A percentile compares a stretch with the other conserved stretches of the same genome.
These are phyloP conservation scores for Acromyrmex charruanus DNA, from an alignment of 1,140 invertebrate genomes.

Conservation along the genomic window DNA sequence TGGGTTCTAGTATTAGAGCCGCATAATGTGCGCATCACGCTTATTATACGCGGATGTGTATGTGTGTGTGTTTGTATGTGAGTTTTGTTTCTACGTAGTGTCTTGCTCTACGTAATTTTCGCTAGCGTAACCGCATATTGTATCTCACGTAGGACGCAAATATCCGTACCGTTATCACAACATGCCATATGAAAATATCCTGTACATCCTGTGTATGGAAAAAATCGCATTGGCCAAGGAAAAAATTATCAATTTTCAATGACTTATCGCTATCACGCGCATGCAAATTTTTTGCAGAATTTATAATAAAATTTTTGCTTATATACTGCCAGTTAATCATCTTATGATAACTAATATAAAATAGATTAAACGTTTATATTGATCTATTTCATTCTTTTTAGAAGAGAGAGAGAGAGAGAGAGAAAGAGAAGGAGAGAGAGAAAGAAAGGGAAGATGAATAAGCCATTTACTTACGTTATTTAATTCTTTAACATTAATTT, in stretches of 20 bases:
- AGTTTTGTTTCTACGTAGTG: background rate
- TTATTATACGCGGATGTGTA: constrained; percentile 34
- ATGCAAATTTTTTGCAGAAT: constrained; percentile 10
- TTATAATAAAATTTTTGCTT: background rate
- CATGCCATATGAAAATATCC: constrained; percentile 13
- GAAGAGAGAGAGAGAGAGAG: background rate
- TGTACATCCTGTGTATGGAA: too few relatives aligned
- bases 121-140: constrained; percentile 34
- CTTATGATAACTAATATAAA: constrained; percentile 16
- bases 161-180: background rate
- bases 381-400: background rate
- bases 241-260: constrained; percentile 4
- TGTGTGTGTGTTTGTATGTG: background rate
- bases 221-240: background rate
- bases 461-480: background rate
- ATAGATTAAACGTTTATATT: background rate
- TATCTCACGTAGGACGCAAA: background rate
- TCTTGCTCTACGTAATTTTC: constrained; percentile 46
- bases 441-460: too few relatives aligned
- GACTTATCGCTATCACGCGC: background rate
- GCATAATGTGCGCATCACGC: constrained; percentile 47
- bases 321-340: background rate
- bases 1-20: constrained; percentile 43
- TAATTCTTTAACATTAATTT: background rate
- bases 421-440: too few relatives aligned